These are phyloP conservation scores for Cydia amplana DNA, from an alignment of 1,140 invertebrate species.

Conservation along the genomic window DNA sequence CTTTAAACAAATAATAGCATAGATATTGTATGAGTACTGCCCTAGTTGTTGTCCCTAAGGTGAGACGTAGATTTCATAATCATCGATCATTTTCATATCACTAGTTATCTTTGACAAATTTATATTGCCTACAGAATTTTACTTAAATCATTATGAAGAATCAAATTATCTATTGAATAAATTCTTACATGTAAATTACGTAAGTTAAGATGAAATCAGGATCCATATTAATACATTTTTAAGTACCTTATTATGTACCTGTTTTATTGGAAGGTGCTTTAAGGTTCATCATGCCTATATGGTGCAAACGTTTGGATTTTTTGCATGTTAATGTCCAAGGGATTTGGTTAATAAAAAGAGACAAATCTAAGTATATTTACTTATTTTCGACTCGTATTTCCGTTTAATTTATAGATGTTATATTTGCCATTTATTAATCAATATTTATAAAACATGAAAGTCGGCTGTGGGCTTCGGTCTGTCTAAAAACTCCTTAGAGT, in stretches of 20 bases:
- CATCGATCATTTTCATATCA: constrained; percentile 35
- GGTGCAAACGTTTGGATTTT: neutral
- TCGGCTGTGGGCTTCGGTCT: too few relatives aligned
- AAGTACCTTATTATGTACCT: neutral
- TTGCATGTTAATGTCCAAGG: neutral
- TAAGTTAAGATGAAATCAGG: constrained; percentile 24
- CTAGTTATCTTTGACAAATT: constrained; percentile 22
- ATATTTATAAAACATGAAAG: too few relatives aligned
- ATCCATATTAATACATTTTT: constrained; percentile 31
- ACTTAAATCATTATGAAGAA: constrained; percentile 26
- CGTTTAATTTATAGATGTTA: too few relatives aligned
- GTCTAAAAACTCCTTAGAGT: too few relatives aligned
- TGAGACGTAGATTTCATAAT: constrained; percentile 26
- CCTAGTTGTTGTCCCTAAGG: neutral
- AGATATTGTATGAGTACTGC: neutral
- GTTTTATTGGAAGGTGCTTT: constrained; percentile 19
- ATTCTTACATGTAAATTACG: neutral
- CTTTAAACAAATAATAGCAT: neutral
- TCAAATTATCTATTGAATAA: constrained; percentile 8
- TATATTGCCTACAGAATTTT: constrained; percentile 23
- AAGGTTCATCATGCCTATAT: neutral
- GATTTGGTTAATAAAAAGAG: neutral
- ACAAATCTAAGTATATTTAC: constrained; percentile 13
- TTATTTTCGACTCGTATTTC: neutral
- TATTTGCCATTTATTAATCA: too few relatives aligned